A percentile compares a stretch with the other conserved stretches of the same genome.
These are phyloP conservation scores for Diachasma alloeum DNA, from an alignment of 1,140 invertebrate genomes.

Conservation along the genomic window DNA sequence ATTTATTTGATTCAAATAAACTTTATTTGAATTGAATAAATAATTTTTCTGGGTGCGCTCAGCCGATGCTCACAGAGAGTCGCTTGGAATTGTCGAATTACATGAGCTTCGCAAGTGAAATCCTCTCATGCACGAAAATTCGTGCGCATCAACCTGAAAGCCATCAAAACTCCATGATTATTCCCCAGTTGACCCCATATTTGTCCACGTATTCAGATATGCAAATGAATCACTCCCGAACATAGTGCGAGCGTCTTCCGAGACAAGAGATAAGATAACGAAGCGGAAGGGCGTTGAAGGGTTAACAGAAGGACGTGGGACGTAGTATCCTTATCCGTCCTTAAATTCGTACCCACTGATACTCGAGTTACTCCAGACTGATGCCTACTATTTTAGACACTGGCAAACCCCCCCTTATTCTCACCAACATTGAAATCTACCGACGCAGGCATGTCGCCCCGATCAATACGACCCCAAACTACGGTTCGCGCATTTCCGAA, in stretches of 20 bases:
- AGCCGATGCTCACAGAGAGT: too few relatives aligned
- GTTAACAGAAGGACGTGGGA: neutral
- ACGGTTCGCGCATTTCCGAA: constrained; percentile 51
- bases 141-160: neutral
- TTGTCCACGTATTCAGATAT: neutral
- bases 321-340: constrained; percentile 9
- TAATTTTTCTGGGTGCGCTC: too few relatives aligned
- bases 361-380: constrained; percentile 27
- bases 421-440: neutral
- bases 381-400: constrained; percentile 40
- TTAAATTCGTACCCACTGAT: neutral
- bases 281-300: constrained; percentile 6
- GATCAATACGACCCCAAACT: constrained; percentile 59
- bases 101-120: too few relatives aligned
- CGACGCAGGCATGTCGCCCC: constrained; percentile 43
- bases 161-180: neutral
- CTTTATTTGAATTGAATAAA: too few relatives aligned
- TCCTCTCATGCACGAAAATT: too few relatives aligned
- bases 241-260: neutral
- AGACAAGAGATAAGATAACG: neutral
- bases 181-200: neutral
- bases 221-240: neutral
- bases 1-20: too few relatives aligned
- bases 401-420: constrained; percentile 28
- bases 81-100: too few relatives aligned